Evolutionary conservation across 2,888 invertebrate species (phyloP), one percentile per base, ranked within the genome.

Genomic region (Theodoxus fluviatilis): DNA sequence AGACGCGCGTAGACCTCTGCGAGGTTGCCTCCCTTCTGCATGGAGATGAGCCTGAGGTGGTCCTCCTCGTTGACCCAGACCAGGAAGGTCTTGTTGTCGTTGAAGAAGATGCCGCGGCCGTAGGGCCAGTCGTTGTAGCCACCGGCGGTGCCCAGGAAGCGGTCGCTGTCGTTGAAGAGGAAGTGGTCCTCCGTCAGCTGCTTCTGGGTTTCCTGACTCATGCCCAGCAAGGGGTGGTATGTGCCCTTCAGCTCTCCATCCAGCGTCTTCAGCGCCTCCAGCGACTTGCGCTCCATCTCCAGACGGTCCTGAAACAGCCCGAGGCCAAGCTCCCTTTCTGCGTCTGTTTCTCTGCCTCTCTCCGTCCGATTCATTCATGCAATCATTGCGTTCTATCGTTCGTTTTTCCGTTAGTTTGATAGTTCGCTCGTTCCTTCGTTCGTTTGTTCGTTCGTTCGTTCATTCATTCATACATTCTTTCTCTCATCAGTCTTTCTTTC

Each of bases 41-140:
- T 92, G 61, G 93, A 92, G 52, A 96, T 90, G 52, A 96, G 90
- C 52, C 96, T 90, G 74, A 97, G 84, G 84, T 97, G 97, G 81
- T 97, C 96, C 81, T 95, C 93, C 15, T 96, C 93, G 85, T 96
- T 96, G 6, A 95, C 90, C 96, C 96, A 97, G 40, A 94, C 91
- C 0, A 95, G 93, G 79, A 95, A 88, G 77, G 93, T 93, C 81
- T 92, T 92, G 72, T 92, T 91, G 31, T 92, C 91, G 82, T 92
- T 94, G 1, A 95, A 90, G 85, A 92, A 96, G 59, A 96, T 96
- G 0, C 96, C 96, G 67, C 97, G 91, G 0, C 95, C 95, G 77
- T 93, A 94, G 0, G 96, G 95, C 96, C 96, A 97, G 75, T 81
- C 80, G 75, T 90, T 94, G 91, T 96, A 96, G 55, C 82, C 82